A percentile compares a stretch with the other conserved stretches of the same genome.
Conservation (phyloP, 1,140 invertebrate species). For the Cecropterus lyciades region DNA sequence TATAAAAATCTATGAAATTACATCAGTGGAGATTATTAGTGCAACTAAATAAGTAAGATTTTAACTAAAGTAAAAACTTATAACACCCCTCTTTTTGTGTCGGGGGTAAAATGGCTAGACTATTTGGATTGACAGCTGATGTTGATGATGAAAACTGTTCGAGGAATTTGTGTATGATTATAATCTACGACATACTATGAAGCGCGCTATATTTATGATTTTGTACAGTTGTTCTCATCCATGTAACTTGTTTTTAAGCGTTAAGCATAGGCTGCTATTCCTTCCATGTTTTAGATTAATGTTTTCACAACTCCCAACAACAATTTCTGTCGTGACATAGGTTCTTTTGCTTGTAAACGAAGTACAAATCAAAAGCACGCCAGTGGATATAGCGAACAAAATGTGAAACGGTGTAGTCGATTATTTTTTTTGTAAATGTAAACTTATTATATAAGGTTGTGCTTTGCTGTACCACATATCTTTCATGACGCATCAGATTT, state of each 20-base stretch:
- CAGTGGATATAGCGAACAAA: slow-evolving; percentile 56
- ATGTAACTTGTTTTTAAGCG: neutral
- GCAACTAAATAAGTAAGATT: too few relatives aligned
- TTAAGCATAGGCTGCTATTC: slow-evolving; percentile 30
- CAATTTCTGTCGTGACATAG: slow-evolving; percentile 21
- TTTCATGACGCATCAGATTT: slow-evolving; percentile 45
- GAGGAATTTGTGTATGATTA: too few relatives aligned
- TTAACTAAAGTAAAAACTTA: too few relatives aligned
- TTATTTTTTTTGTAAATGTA: slow-evolving; percentile 45
- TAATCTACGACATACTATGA: neutral
- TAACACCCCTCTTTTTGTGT: too few relatives aligned
- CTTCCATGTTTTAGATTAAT: slow-evolving; percentile 28
- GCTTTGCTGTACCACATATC: slow-evolving; percentile 67
- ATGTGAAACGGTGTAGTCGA: slow-evolving; percentile 45
- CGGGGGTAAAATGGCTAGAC: too few relatives aligned
- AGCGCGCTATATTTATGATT: neutral
- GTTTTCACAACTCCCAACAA: slow-evolving; percentile 6
- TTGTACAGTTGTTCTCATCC: slow-evolving; percentile 1
- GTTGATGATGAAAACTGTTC: too few relatives aligned
- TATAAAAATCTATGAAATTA: too few relatives aligned
- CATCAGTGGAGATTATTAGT: too few relatives aligned
- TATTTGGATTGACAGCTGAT: too few relatives aligned
- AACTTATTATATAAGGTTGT: slow-evolving; percentile 57
- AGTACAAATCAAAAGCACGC: slow-evolving; percentile 71
- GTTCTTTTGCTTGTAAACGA: slow-evolving; percentile 63